A percentile compares a stretch with the other conserved stretches of the same genome.
phyloP scores from a whole-genome alignment of 2,113 vertebrate genomes.

The Oryctolagus cuniculus region DNA sequence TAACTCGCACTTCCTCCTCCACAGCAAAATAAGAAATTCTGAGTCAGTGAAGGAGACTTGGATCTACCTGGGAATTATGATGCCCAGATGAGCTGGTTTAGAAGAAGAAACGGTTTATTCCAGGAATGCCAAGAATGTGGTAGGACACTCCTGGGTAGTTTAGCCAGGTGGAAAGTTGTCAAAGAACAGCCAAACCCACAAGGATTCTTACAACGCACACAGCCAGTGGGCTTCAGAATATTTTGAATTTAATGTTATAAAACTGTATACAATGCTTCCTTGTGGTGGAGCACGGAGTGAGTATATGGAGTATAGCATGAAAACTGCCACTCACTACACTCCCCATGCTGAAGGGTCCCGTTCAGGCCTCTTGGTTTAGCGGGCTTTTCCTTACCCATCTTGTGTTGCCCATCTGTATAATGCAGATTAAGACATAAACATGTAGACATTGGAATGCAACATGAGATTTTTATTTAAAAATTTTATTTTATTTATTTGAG shows the following conservation, averaged over 20 bases:
- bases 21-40: neutral
- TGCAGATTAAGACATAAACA: too few species aligned
- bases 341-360: neutral
- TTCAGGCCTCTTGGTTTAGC: neutral
- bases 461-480: too few species aligned
- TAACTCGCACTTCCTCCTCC: neutral
- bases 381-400: too few species aligned
- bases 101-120: constrained; percentile 19
- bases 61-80: neutral
- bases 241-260: constrained; percentile 27
- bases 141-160: neutral
- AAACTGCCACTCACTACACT: neutral
- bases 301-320: neutral
- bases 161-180: constrained; percentile 5
- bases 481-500: too few species aligned
- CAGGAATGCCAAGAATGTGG: constrained; percentile 39
- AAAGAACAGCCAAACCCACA: neutral
- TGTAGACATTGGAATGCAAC: too few species aligned
- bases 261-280: neutral
- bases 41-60: neutral
- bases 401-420: too few species aligned
- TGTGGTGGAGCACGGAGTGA: neutral
- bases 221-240: neutral
- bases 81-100: neutral
- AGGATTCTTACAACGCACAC: constrained; percentile 5